These are phyloP conservation scores for Biston betularia DNA, from an alignment of 2,888 invertebrate species.

Conservation along the genomic window DNA sequence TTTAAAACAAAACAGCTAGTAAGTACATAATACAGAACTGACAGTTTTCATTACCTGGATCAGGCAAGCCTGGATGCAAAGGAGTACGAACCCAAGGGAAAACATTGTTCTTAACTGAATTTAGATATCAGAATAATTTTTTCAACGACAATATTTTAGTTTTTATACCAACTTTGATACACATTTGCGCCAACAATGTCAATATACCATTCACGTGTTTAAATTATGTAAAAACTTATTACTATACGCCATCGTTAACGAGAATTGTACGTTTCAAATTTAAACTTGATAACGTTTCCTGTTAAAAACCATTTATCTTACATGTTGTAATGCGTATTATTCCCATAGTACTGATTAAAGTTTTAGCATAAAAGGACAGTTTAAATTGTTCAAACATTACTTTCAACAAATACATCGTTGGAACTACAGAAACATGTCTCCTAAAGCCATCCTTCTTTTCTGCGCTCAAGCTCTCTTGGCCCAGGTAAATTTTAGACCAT, in stretches of 20 bases:
- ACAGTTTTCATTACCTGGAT: conserved; percentile 24
- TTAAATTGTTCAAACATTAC: neutral
- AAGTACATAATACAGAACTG: neutral
- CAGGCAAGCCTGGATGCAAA: conserved; percentile 47
- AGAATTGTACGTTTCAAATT: neutral
- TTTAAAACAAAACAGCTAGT: neutral
- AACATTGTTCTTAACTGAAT: conserved; percentile 5
- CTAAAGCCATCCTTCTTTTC: conserved; percentile 37
- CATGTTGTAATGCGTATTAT: neutral
- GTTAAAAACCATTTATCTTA: neutral
- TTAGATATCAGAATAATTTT: neutral
- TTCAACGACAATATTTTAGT: neutral
- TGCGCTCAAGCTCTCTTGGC: conserved; percentile 51
- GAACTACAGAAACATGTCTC: neutral
- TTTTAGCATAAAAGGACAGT: neutral
- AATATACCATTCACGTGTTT: neutral
- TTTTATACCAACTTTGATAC: neutral
- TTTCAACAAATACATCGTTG: neutral
- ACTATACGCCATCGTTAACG: neutral
- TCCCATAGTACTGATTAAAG: neutral
- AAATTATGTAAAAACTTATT: neutral
- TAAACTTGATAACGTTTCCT: neutral
- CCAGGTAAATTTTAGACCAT: conserved; percentile 44
- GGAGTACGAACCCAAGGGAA: conserved; percentile 39
- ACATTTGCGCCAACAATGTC: neutral